Evolutionary conservation across 2,113 vertebrate species (phyloP).

Genomic region (Microtus richardsoni): DNA sequence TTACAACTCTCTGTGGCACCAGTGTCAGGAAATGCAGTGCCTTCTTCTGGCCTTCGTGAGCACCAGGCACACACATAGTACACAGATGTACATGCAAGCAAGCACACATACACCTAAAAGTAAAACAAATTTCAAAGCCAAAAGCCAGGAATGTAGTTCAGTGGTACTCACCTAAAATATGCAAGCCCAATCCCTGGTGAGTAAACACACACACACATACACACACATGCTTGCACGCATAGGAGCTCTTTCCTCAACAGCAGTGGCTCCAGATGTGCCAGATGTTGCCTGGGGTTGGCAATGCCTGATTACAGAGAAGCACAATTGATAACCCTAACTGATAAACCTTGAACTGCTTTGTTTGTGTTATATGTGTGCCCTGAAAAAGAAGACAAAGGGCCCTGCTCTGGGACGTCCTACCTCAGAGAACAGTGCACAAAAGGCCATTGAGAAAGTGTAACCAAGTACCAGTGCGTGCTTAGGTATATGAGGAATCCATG

Average conservation of each 20-base stretch:
- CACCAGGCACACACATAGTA: background rate
- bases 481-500: too few relatives aligned
- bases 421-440: background rate
- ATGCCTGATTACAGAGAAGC: background rate
- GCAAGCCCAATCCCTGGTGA: background rate
- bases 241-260: background rate
- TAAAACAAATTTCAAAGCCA: background rate
- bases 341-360: background rate
- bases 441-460: rapidly evolving
- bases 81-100: background rate
- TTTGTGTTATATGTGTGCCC: background rate
- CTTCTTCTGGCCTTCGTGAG: background rate
- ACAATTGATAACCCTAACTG: background rate
- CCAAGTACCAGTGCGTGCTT: rapidly evolving
- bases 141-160: background rate
- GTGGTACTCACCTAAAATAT: background rate
- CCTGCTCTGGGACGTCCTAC: background rate
- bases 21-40: background rate
- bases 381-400: background rate
- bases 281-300: background rate
- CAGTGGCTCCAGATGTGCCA: background rate
- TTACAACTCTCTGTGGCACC: background rate
- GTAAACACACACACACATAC: background rate
- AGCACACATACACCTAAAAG: background rate
- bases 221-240: background rate